Percentiles rank a stretch among this genome's conserved stretches.
Conservation (phyloP, 53 echinoderm and acorn worm genomes). For the Luidia sarsii region DNA sequence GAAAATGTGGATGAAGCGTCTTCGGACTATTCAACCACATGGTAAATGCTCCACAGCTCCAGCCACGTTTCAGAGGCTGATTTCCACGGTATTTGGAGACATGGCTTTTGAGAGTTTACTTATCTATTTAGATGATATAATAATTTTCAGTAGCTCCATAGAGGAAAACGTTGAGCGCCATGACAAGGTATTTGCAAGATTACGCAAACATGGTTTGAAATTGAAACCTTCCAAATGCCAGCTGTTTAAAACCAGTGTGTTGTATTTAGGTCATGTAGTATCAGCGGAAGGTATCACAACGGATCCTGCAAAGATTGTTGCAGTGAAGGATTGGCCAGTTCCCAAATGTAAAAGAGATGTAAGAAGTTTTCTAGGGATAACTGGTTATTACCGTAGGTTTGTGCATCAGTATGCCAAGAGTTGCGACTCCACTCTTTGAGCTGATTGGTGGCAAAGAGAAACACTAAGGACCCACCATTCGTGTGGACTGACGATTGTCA, state of each 20-base stretch:
- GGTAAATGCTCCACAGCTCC: too few relatives aligned
- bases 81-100: too few relatives aligned
- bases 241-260: not conserved
- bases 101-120: not conserved
- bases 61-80: too few relatives aligned
- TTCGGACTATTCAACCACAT: too few relatives aligned
- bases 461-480: too few relatives aligned
- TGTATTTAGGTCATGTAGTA: not conserved
- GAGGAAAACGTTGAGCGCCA: not conserved
- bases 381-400: conserved; percentile 49
- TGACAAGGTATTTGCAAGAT: not conserved
- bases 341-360: not conserved
- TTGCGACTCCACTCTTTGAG: conserved; percentile 37
- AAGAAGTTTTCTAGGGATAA: conserved; percentile 29
- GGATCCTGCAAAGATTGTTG: not conserved
- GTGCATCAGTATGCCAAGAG: conserved; percentile 25
- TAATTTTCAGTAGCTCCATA: not conserved
- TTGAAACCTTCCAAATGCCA: not conserved
- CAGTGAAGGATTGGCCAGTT: not conserved
- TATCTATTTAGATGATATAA: not conserved
- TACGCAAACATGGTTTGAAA: not conserved
- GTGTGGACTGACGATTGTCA: conserved; percentile 38
- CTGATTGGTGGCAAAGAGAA: conserved; percentile 32
- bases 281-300: not conserved
- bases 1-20: too few relatives aligned